Evolutionary conservation across 2,113 vertebrate species (phyloP), one percentile per base, ranked within the genome.

Genomic region (Tetrax tetrax): DNA sequence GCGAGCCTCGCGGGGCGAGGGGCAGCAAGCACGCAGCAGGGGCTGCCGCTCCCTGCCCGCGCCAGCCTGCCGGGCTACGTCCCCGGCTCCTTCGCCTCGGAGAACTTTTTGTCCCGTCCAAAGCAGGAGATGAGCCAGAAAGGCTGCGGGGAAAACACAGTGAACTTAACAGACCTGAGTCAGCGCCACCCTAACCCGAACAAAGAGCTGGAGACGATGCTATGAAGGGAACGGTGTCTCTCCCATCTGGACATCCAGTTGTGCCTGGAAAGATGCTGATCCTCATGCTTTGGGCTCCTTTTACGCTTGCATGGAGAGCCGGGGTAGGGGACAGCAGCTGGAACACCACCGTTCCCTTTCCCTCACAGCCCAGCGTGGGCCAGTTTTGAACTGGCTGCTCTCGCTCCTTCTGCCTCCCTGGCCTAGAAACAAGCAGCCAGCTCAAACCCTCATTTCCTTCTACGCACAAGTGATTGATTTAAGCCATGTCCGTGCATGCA

Each of bases 21-120:
- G 9, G 33, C 24, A 0, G 80, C 85, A 54, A 98, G 97, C 79
- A 96, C 71, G 77, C 99, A 79, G 98, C 98, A 22, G 97, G 97
- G 35, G 66, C 97, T 35, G 59, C 79, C 61, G 95, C 98, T 75
- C 98, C 98, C 6, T 96, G 98, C 23, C 60, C 98, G 98, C 66
- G 95, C 98, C 83, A 98, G 97, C 97, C 97, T 98, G 65, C 98
- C 98, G 0, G 97, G 98, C 5, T 98, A 98, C 59, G 71, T 98
- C 48, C 99, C 98, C 89, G 97, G 98, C 21, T 98, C 98, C 86
- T 98, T 98, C 0, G 82, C 98, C 48, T 98, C 98, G 0, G 98
- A 98, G 51, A 98, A 98, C 94, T 98, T 98, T 4, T 84, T 97
- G 68, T 98, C 98, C 5, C 97, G 98, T 6, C 98, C 97, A 0